phyloP scores from a whole-genome alignment of 2,888 invertebrate genomes.

The Slavum lentiscoides region DNA sequence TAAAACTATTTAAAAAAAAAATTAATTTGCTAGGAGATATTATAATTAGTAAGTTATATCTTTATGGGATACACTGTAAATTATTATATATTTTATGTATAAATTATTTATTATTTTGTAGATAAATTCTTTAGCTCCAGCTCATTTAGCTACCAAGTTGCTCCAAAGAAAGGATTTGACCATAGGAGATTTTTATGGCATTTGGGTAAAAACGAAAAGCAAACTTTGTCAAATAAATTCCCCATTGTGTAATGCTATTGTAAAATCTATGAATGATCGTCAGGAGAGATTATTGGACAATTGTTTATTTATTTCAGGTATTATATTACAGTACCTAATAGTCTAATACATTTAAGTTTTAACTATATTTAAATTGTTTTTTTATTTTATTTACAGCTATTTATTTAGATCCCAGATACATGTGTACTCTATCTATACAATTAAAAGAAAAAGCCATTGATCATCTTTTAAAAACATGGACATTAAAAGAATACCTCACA shows the following conservation, averaged over 20 bases:
- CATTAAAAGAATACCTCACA: not conserved
- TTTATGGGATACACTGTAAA: no score
- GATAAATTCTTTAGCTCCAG: not conserved
- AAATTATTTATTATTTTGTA: not conserved
- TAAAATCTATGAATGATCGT: not conserved
- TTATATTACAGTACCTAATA: not conserved
- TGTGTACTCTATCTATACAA: not conserved
- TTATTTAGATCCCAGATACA: not conserved
- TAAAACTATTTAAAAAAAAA: no score
- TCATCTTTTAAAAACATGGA: not conserved
- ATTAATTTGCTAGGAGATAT: no score
- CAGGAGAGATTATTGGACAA: no score
- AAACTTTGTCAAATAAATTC: not conserved
- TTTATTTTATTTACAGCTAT: not conserved
- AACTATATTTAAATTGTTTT: not conserved
- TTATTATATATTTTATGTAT: not conserved
- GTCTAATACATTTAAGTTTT: no score
- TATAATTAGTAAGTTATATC: no score
- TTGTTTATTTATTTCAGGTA: not conserved
- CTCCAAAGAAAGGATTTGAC: not conserved
- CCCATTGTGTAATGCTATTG: not conserved
- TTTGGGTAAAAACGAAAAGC: not conserved
- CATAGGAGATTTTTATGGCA: slow-evolving; percentile 1
- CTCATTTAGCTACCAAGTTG: not conserved
- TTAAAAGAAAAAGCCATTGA: not conserved